Conservation (phyloP, 2,113 vertebrate species). For the Prochilodus magdalenae region DNA sequence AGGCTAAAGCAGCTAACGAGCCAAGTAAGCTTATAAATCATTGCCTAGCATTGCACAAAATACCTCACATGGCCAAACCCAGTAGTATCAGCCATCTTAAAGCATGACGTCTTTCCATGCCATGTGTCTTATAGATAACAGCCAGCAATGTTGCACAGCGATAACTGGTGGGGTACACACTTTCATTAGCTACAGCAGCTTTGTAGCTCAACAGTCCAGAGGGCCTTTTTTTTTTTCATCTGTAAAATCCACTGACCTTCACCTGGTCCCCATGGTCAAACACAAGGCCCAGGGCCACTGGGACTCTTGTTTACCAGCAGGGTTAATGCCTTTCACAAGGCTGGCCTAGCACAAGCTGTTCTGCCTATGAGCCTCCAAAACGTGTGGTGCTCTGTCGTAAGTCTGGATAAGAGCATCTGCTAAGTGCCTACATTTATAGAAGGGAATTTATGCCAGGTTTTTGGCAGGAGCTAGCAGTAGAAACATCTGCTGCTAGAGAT, state of each 20-base stretch:
- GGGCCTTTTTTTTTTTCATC: neutral
- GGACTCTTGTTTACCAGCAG: conserved; percentile 31
- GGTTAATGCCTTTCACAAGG: conserved; percentile 53
- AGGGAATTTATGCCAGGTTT: neutral
- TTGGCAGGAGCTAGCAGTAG: neutral
- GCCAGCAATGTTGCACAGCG: too few species aligned
- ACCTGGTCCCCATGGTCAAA: conserved; percentile 9
- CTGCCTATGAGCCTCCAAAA: conserved; percentile 23
- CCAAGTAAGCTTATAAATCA: too few species aligned
- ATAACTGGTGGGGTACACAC: neutral
- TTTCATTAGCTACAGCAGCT: neutral
- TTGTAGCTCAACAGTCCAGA: neutral
- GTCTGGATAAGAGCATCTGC: neutral
- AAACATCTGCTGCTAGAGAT: too few species aligned
- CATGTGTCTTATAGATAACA: too few species aligned
- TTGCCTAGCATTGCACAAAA: too few species aligned
- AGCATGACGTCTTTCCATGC: too few species aligned
- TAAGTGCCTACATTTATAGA: too few species aligned
- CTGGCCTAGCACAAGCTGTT: conserved; percentile 44
- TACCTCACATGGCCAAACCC: too few species aligned
- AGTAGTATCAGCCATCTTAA: too few species aligned
- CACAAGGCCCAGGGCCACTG: neutral
- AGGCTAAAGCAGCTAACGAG: too few species aligned
- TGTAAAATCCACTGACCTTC: conserved; percentile 23
- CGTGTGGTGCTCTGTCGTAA: neutral